These are phyloP conservation scores for Fragum whitleyi DNA, from an alignment of 2,888 invertebrate species.

Conservation along the genomic window DNA sequence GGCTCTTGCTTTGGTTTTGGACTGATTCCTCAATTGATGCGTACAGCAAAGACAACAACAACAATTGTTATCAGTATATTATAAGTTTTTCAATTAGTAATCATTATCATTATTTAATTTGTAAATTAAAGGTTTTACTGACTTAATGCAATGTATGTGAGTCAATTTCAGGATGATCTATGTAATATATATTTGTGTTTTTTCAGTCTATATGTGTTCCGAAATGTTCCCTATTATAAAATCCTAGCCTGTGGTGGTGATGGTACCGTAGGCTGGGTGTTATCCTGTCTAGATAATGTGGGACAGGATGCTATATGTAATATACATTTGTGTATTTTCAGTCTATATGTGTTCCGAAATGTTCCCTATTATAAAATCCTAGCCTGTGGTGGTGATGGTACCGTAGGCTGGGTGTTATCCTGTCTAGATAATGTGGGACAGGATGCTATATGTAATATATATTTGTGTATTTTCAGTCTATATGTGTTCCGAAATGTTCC, in stretches of 20 bases:
- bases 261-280: slow-evolving; percentile 99
- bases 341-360: slow-evolving; percentile 82
- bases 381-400: slow-evolving; percentile 99
- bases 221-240: slow-evolving; percentile 84
- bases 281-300: slow-evolving; percentile 99
- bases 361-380: slow-evolving; percentile 89
- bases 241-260: slow-evolving; percentile 99
- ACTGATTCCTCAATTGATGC: too few species aligned
- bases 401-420: slow-evolving; percentile 99
- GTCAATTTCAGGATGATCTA: too few species aligned
- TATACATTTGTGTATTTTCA: slow-evolving; percentile 81
- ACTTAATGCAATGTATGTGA: too few species aligned
- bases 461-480: slow-evolving; percentile 84
- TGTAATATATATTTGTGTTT: not conserved
- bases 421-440: slow-evolving; percentile 99
- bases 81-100: too few species aligned
- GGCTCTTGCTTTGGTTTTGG: too few species aligned
- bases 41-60: too few species aligned
- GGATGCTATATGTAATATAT: slow-evolving; percentile 94
- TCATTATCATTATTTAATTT: too few species aligned
- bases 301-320: too few species aligned
- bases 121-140: too few species aligned
- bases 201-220: slow-evolving; percentile 86
- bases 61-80: too few species aligned
- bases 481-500: slow-evolving; percentile 99